Base-by-base conservation (phyloP, 2,888 invertebrate species). In the Oxyteleia sp. region DNA sequence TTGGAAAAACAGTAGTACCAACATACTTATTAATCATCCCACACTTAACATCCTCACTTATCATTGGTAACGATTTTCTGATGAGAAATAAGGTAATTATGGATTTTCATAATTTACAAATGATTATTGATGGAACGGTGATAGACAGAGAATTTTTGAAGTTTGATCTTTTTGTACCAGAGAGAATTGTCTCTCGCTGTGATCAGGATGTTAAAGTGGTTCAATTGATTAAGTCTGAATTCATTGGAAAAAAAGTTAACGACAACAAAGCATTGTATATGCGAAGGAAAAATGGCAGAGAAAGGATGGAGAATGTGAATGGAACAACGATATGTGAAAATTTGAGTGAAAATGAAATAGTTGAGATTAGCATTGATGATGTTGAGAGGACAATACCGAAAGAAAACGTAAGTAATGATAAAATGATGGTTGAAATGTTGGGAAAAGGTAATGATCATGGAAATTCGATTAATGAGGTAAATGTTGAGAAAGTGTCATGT, bases 51-150 rank as follows among this genome's bases (percentile, higher is more conserved):
- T 32, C 32, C 5, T 8, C 32, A 32, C 5, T 55, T n/a, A 55
- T 55, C 1, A 32, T 55, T 1, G 53, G 53, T 5, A 55, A 55
- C n/a, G 53, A 55, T 55, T 55, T 55, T 32, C 16, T 55, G 32
- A 55, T 29, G n/a, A 55, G 32, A 55, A 55, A 32, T 8, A 35
- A 55, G 16, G 7, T 15, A 16, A 32, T 32, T 1, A 32, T 32
- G 4, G 32, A 32, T 32, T 32, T 8, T 10, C 32, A 32, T 1
- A 32, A 3, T 32, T 32, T 32, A 32, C 13, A 32, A 8, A 13
- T 55, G 29, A 55, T 32, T 16, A 16, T 55, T 35, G 32, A 55
- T n/a, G 53, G 32, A 10, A 7, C 1, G 1, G 10, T 8, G 32
- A 32, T 32, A 32, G 8, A 32, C 5, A 32, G 10, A 32, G 8